A percentile compares a stretch with the other conserved stretches of the same genome.
These are phyloP conservation scores for Pseudopodoces humilis DNA, from an alignment of 2,113 vertebrate species.

Conservation along the genomic window DNA sequence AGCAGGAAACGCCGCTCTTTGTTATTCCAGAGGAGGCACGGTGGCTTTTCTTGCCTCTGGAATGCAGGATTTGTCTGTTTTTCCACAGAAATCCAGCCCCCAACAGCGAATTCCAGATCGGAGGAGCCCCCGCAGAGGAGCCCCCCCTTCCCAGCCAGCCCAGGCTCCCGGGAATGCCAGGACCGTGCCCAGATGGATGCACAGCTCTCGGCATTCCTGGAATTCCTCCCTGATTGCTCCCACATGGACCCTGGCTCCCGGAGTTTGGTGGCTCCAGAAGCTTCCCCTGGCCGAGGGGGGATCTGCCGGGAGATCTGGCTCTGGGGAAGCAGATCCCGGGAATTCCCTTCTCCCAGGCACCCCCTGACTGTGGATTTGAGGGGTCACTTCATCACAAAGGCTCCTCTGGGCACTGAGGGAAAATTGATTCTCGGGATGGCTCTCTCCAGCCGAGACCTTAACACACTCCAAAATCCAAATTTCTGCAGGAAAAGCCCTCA, in stretches of 20 bases:
- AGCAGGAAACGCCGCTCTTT: neutral
- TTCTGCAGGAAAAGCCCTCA: neutral
- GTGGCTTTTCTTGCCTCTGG: neutral
- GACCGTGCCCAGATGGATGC: constrained; percentile 16
- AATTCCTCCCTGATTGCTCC: constrained; percentile 61
- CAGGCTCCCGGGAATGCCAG: constrained; percentile 27
- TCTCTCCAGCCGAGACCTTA: neutral
- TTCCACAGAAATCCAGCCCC: neutral
- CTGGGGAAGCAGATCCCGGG: neutral
- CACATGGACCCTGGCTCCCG: constrained; percentile 18
- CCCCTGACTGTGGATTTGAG: neutral
- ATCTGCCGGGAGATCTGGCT: neutral
- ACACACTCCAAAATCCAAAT: neutral
- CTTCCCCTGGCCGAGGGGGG: neutral
- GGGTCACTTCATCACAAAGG: neutral
- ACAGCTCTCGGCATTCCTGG: constrained; percentile 23
- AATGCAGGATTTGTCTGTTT: neutral
- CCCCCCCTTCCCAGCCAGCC: neutral
- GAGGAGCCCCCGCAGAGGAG: too few relatives aligned
- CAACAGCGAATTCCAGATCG: constrained; percentile 20
- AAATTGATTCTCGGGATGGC: neutral
- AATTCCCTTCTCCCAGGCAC: neutral
- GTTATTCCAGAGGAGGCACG: neutral
- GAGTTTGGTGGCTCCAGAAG: neutral
- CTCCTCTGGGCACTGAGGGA: neutral